Percentiles rank a stretch among this genome's conserved stretches.
phyloP scores from a whole-genome alignment of 2,113 vertebrate genomes.

The Scophthalmus maximus region DNA sequence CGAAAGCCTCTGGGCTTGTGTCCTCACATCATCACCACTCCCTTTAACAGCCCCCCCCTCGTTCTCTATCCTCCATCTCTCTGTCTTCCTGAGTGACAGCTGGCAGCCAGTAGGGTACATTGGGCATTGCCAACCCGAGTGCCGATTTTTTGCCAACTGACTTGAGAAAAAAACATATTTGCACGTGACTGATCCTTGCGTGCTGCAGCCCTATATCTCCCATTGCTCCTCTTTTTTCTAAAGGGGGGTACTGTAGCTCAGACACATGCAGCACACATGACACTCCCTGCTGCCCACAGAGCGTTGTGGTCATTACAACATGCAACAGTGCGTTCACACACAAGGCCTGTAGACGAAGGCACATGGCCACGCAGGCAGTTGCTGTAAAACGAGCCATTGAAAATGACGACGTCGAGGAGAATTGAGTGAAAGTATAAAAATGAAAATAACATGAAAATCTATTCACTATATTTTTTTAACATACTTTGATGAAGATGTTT shows the following conservation, averaged over 20 bases:
- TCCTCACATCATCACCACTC: constrained; percentile 72
- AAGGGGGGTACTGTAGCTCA: constrained; percentile 10
- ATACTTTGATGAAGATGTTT: constrained; percentile 1
- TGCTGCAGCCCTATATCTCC: constrained; percentile 28
- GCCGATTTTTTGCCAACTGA: constrained; percentile 75
- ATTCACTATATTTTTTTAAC: background rate
- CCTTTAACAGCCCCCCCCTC: constrained; percentile 45
- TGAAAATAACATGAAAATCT: background rate
- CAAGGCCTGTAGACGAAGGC: constrained; percentile 39
- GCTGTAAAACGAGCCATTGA: constrained; percentile 43
- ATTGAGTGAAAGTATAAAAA: constrained; percentile 23
- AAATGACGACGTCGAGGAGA: constrained; percentile 3
- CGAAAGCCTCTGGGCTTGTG: constrained; percentile 67
- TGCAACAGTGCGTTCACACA: constrained; percentile 33
- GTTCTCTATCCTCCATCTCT: constrained; percentile 66
- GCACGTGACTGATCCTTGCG: constrained; percentile 54
- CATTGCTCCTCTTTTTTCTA: constrained; percentile 18
- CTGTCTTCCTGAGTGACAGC: constrained; percentile 81
- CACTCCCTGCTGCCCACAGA: constrained; percentile 39
- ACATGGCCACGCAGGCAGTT: constrained; percentile 32
- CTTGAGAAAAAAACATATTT: constrained; percentile 73
- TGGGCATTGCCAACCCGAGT: constrained; percentile 78
- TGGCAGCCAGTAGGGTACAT: constrained; percentile 84
- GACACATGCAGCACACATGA: constrained; percentile 41
- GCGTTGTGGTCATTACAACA: constrained; percentile 57